Evolutionary conservation across 2,113 vertebrate genomes (phyloP), one percentile per base, ranked within the genome.

Genomic region (Vanacampus margaritifer): DNA sequence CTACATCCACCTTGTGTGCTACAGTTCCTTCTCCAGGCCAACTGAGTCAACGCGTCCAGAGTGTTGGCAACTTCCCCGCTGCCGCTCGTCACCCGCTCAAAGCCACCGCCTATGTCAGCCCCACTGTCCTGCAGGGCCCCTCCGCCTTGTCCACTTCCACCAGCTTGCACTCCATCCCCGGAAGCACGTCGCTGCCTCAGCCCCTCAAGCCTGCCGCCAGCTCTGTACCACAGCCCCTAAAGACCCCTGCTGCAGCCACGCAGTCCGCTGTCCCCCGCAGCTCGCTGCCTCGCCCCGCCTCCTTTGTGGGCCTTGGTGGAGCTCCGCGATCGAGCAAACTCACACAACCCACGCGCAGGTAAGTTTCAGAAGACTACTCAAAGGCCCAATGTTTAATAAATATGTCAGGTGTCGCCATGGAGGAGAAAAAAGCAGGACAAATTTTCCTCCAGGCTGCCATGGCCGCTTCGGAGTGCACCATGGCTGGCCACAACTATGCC

Each of bases 61-160:
- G 96, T 6, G 90, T 98, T 76, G 94, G 95, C 17, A 96, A 94
- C 74, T 99, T 98, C 86, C 92, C 94, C 3, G 88, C 91, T 64
- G 89, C 92, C 23, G 74, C 89, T 39, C 91, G 95, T 58, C 93
- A 94, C 41, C 93, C 94, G 16, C 87, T 95, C 5, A 99, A 99
- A 90, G 97, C 97, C 76, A 99, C 96, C 19, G 97, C 97, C 36
- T 98, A 99, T 0, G 97, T 99, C 51, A 99, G 96, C 82, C 97
- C 96, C 3, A 99, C 96, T 0, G 89, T 99, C 53, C 96, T 98
- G 91, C 96, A 98, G 89, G 94, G 95, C 50, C 88, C 87, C 71
- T 85, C 80, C 41, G 75, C 80, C 37, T 81, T 91, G 82, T 88
- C 94, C 57, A 65, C 93, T 45, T 94, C 96, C 67, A 85, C 76